Conservation (phyloP, 1,140 invertebrate genomes). For the Dufourea novaeangliae region DNA sequence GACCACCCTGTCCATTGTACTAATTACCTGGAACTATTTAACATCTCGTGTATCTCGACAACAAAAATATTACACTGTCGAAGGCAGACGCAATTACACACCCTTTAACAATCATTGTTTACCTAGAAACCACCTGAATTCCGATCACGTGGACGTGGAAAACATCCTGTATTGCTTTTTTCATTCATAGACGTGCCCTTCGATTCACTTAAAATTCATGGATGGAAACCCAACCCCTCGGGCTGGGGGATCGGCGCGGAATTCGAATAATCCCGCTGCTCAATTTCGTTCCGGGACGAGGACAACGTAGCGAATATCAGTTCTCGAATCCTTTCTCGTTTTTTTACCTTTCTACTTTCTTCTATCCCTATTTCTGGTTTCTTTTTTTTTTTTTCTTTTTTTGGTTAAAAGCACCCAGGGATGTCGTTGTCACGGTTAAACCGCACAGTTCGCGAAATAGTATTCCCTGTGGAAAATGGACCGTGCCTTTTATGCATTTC, state of each 20-base stretch:
- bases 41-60: no score
- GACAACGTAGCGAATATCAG: neutral
- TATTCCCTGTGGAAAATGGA: neutral
- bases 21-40: neutral
- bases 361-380: no score
- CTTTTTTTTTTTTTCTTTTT: no score
- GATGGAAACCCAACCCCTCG: neutral
- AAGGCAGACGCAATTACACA: no score
- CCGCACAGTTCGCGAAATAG: neutral
- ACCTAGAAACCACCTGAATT: neutral
- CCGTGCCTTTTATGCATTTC: neutral
- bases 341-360: no score
- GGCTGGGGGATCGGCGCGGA: neutral
- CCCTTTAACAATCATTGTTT: no score
- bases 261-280: neutral
- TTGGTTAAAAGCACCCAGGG: no score
- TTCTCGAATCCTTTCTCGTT: neutral
- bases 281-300: no score
- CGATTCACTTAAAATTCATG: conserved; percentile 37
- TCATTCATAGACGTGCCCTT: neutral
- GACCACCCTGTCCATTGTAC: neutral
- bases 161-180: neutral
- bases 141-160: neutral
- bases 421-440: no score
- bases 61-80: no score